phyloP scores from a whole-genome alignment of 1,140 invertebrate species.

The Drosophila sechellia region DNA sequence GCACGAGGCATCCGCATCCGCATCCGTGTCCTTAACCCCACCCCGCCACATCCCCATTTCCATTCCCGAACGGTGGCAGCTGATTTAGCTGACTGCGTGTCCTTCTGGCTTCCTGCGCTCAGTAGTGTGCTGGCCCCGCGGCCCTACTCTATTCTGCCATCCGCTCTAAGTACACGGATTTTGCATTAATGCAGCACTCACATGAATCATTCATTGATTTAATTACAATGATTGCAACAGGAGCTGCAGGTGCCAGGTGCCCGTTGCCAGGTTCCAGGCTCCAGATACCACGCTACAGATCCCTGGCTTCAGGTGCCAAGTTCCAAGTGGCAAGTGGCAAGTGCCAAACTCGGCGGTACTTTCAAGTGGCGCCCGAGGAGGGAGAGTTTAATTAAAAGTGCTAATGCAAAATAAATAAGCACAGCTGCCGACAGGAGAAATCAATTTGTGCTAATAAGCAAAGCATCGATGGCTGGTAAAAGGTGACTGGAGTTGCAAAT shows the following conservation, averaged over 20 bases:
- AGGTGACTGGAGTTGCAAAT: conserved; percentile 19
- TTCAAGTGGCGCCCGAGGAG: conserved; percentile 26
- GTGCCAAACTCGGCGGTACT: conserved; percentile 12
- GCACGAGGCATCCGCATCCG: conserved; percentile 47
- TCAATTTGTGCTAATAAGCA: conserved; percentile 79
- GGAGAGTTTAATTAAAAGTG: conserved; percentile 80
- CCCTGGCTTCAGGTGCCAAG: neutral
- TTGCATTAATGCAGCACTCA: conserved; percentile 80
- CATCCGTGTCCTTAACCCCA: neutral
- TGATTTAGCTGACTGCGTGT: conserved; percentile 50
- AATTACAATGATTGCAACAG: conserved; percentile 77
- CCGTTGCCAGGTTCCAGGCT: neutral
- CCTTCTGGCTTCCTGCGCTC: conserved; percentile 9
- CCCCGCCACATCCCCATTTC: too few species aligned
- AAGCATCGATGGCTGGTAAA: conserved; percentile 23
- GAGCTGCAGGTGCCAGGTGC: conserved; percentile 9
- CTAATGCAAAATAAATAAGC: conserved; percentile 82
- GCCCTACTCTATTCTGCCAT: conserved; percentile 59
- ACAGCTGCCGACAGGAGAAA: conserved; percentile 61
- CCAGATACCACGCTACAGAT: conserved; percentile 14
- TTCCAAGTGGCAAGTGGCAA: neutral
- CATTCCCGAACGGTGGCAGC: conserved; percentile 11
- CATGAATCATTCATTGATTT: conserved; percentile 83
- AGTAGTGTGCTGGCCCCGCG: conserved; percentile 14
- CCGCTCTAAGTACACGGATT: conserved; percentile 79